Evolutionary conservation across 2,797 vertebrate species (phyloP).

Genomic region (Paramormyrops hopkinsi): DNA sequence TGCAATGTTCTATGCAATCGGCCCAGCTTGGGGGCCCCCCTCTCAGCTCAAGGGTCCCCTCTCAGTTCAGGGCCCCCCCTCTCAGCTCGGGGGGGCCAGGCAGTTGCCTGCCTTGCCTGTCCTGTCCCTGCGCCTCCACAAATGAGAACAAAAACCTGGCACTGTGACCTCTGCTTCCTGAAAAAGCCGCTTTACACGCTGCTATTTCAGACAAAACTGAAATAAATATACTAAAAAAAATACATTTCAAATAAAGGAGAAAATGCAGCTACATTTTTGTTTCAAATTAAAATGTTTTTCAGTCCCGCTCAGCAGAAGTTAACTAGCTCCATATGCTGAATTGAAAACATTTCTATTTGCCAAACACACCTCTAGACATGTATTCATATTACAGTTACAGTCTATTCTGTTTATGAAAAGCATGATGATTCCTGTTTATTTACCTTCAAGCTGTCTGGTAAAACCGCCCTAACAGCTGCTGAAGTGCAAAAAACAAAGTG

Average conservation of each 20-base stretch:
- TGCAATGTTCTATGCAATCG: neutral
- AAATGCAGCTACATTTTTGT: neutral
- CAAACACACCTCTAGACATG: neutral
- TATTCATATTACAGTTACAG: neutral
- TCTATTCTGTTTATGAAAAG: neutral
- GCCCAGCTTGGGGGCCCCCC: neutral
- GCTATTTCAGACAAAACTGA: neutral
- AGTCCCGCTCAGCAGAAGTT: neutral
- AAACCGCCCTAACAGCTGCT: neutral
- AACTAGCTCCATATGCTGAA: neutral
- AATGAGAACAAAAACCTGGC: neutral
- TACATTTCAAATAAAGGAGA: neutral
- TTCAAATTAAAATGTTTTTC: neutral
- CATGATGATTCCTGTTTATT: neutral
- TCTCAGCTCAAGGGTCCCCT: neutral
- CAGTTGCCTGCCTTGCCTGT: neutral
- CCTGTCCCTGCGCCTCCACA: neutral
- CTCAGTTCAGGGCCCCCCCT: neutral
- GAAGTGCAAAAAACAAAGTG: neutral
- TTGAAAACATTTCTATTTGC: neutral
- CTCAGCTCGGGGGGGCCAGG: neutral
- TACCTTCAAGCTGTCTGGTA: neutral
- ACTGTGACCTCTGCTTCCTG: neutral
- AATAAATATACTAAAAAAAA: neutral
- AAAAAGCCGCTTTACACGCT: neutral